Base-by-base conservation (phyloP, 2,888 invertebrate genomes). In the Andrena dorsata region DNA sequence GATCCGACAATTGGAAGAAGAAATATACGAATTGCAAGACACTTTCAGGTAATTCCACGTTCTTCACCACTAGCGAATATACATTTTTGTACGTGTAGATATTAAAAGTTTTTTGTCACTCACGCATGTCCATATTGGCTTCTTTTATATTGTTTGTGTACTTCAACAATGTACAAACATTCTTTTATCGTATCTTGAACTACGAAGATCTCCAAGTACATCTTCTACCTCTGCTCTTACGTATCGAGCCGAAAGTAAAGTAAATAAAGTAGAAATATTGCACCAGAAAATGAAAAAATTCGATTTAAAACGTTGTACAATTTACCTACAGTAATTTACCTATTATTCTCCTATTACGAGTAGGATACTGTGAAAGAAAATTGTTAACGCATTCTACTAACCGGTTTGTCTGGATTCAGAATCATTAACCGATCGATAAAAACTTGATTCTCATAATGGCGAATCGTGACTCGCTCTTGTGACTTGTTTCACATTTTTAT, bases 11-110 rank as follows among this genome's bases (percentile, higher is more conserved):
- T 95, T 99, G 91, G 99, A 99, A 92, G 97, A 98, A 85, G 99
- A 99, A 95, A 98, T 99, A 94, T 99, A 99, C 92, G 99, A 99
- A 94, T 97, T 99, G 96, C 99, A 99, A 93, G 99, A 99, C 93
- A 98, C 97, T 93, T 98, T 98, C 94, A 96, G 97, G 95, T 96
- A 93, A 70, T 74, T 47, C 51, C 53, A 30, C 16, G 53, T n/a
- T 35, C 49, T 58, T 72, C 61, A 23, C 10, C 3, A 63, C 28
- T 30, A 6, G 1, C 23, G 4, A 47, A 51, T 60, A 63, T 26
- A 23, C 47, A 71, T 20, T 68, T 63, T 65, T 26, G 8, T 76
- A 73, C 28, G 16, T 28, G 35, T 23, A 65, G 8, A 32, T 13
- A 26, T 30, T 26, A 26, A 6, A 56, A 68, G 30, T 56, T 72